phyloP scores from a whole-genome alignment of 1,140 invertebrate species.

The Scylla paramamosain region DNA sequence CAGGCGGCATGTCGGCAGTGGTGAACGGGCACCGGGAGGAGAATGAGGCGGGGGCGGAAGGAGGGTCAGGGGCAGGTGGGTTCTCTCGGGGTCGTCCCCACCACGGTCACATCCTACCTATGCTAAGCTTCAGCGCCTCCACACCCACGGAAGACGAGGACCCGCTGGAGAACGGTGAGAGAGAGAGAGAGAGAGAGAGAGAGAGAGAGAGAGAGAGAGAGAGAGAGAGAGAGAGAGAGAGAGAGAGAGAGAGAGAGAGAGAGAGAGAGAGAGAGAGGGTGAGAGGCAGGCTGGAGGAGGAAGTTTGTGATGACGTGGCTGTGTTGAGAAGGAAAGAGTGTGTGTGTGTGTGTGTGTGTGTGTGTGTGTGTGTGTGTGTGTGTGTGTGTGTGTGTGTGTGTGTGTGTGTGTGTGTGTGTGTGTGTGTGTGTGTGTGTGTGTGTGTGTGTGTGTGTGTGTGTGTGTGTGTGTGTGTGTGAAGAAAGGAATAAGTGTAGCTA shows the following conservation, averaged over 20 bases:
- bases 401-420: no score
- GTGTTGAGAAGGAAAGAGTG: no score
- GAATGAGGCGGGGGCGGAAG: neutral
- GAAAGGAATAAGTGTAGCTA: no score
- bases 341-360: no score
- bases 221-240: slow-evolving; percentile 23
- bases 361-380: no score
- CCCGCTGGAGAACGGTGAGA: slow-evolving; percentile 58
- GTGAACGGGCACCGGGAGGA: slow-evolving; percentile 66
- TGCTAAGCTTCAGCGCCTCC: slow-evolving; percentile 65
- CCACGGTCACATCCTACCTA: slow-evolving; percentile 66
- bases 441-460: no score
- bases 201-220: neutral
- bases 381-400: no score
- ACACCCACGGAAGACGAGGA: slow-evolving; percentile 70
- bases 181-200: neutral
- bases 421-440: no score
- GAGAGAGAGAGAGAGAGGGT: neutral
- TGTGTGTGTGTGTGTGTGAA: no score
- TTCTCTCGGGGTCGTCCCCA: neutral
- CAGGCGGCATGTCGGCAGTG: slow-evolving; percentile 62
- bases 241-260: slow-evolving; percentile 18
- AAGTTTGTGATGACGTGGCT: no score
- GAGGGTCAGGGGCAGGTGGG: neutral
- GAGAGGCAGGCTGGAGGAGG: neutral